Evolutionary conservation across 2,797 vertebrate genomes (phyloP).

Genomic region (Peromyscus nudipes): DNA sequence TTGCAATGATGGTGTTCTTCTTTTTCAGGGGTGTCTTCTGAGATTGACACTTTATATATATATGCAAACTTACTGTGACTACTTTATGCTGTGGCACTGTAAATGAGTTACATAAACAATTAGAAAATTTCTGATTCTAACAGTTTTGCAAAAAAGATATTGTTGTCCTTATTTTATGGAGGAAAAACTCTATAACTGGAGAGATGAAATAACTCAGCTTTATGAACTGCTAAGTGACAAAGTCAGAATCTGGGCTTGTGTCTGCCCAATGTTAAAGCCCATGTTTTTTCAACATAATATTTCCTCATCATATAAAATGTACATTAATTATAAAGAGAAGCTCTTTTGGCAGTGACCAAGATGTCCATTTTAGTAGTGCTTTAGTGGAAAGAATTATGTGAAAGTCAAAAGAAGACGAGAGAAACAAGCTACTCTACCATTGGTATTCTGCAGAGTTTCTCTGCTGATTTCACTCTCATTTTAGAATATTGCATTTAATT

Average conservation of each 20-base stretch:
- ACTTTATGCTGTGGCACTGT: constrained; percentile 51
- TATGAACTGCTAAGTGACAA: constrained; percentile 41
- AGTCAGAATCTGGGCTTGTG: constrained; percentile 56
- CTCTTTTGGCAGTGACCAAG: constrained; percentile 64
- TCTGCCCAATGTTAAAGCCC: constrained; percentile 59
- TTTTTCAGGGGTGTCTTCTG: constrained; percentile 61
- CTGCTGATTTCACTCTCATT: constrained; percentile 69
- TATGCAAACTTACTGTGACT: constrained; percentile 68
- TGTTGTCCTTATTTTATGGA: constrained; percentile 55
- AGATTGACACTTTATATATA: constrained; percentile 49
- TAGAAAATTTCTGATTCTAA: constrained; percentile 61
- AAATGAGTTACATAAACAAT: constrained; percentile 58
- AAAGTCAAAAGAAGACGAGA: constrained; percentile 59
- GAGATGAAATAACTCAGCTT: constrained; percentile 58
- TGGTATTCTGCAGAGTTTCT: constrained; percentile 77
- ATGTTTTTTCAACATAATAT: not conserved
- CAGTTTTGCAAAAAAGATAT: not conserved
- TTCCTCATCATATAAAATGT: constrained; percentile 53
- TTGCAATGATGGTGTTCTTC: constrained; percentile 65
- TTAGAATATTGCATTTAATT: constrained; percentile 81
- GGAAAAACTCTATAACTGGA: constrained; percentile 17
- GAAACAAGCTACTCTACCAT: constrained; percentile 72
- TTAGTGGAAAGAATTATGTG: constrained; percentile 70
- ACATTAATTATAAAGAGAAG: constrained; percentile 35
- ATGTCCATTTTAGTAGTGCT: constrained; percentile 59